Base-by-base conservation (phyloP, 1,140 invertebrate species). In the Triops cancriformis region DNA sequence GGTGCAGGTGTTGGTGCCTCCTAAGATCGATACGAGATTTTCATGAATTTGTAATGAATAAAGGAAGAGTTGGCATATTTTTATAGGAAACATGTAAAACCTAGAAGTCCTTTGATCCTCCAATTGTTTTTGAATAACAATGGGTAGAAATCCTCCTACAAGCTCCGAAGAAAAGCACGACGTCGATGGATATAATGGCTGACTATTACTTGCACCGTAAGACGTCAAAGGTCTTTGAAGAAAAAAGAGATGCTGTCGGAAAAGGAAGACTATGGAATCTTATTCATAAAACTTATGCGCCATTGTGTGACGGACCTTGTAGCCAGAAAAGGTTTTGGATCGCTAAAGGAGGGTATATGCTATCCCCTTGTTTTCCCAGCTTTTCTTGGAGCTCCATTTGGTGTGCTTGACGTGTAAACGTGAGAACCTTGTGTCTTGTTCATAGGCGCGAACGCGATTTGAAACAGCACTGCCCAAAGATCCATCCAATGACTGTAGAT, bases 251-350 rank as follows among this genome's bases (percentile, higher is more conserved):
- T n/a, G n/a, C n/a, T n/a, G n/a, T n/a, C n/a, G n/a, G n/a, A n/a
- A n/a, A n/a, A n/a, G n/a, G n/a, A n/a, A n/a, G n/a, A n/a, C n/a
- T n/a, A n/a, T n/a, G n/a, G n/a, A n/a, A n/a, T 18, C 11, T 26
- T 78, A 78, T 72, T 43, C 77, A 37, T 41, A 78, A 45, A 14
- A 78, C 45, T 74, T 78, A 74, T 0, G 37, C 74, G 64, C 37
- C n/a, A 9, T 76, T 80, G 28, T 77, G 78, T 7, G 81, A 81
- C 23, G 81, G 81, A 82, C 89, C 88, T 83, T 89, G 88, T 74
- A 93, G 84, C 26, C 91, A 82, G 85, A 93, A 86, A 12, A 92
- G 85, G 85, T 92, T 91, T 84, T 89, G 89, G 79, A 93, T 89
- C 43, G 91, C 83, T 72, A 87, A 82, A 42, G 88, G 85, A 77